Base-by-base conservation (phyloP, 1,140 invertebrate species). In the Zaprionus tsacasi region DNA sequence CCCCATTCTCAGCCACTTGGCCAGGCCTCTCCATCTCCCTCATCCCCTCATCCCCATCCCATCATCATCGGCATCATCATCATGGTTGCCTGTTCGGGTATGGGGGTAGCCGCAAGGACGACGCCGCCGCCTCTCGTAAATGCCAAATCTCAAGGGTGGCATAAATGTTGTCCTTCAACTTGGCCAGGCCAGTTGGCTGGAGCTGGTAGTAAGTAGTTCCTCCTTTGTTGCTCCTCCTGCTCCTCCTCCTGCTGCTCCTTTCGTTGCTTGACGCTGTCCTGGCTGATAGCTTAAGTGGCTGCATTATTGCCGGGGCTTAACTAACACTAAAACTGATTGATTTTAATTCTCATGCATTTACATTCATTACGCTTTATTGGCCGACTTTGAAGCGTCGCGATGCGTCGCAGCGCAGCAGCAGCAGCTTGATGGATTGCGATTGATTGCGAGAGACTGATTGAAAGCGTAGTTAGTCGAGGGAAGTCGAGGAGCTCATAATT, bases 271-370 rank as follows among this genome's bases (percentile, higher is more conserved):
- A 45, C 48, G 33, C 55, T 52, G 56, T 52, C 21, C 56, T 50
- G 60, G 57, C 48, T 75, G 50, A 70, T 73, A 65, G 54, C 76
- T 87, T 91, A 91, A 91, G 89, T 91, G 88, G 81, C 89, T 82
- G 85, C 85, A 85, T 91, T 91, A 91, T 91, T 80, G 85, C 36
- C 65, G 68, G 76, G 81, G 82, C 75, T 89, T 91, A 91, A 77
- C 81, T 69, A 75, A 89, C 85, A 89, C 83, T 91, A 89, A 91
- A 91, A 89, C 89, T 82, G 89, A 91, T 91, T 91, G 89, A 91
- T 91, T 91, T 91, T 91, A 89, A 91, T 91, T 89, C 61, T 73
- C 81, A 69, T 81, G 57, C 83, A 83, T 73, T 89, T 79, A 73
- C 75, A 89, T 89, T 88, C 67, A 83, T 88, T 76, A 70, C 43